phyloP scores from a whole-genome alignment of 2,113 vertebrate genomes.

The Chaetura pelagica region DNA sequence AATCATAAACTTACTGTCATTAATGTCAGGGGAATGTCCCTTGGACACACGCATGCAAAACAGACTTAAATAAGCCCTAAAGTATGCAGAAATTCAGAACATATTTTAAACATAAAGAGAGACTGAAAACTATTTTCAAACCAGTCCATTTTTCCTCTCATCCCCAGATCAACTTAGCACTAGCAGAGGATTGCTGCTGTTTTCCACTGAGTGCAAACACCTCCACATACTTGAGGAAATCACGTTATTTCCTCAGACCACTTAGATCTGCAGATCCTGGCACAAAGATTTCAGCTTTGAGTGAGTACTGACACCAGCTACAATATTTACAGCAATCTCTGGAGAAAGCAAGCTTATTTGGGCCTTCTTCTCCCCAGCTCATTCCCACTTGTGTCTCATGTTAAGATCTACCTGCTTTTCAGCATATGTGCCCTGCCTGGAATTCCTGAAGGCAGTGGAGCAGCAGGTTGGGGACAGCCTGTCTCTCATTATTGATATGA shows the following conservation, averaged over 20 bases:
- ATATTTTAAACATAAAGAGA: neutral
- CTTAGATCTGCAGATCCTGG: neutral
- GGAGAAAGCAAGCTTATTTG: neutral
- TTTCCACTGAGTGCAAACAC: neutral
- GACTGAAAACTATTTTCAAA: neutral
- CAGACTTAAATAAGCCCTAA: neutral
- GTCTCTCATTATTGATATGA: neutral
- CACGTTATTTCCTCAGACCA: neutral
- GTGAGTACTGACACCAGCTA: neutral
- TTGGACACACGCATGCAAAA: neutral
- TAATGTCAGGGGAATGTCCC: neutral
- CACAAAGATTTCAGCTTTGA: neutral
- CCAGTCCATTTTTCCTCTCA: neutral
- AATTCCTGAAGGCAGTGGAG: neutral
- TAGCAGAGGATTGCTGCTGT: neutral
- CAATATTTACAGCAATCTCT: neutral
- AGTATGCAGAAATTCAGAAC: neutral
- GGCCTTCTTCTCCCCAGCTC: neutral
- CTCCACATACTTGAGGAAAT: neutral
- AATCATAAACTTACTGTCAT: neutral
- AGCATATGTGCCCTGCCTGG: accelerated
- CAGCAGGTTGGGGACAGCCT: neutral
- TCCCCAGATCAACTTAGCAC: neutral
- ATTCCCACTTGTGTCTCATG: neutral
- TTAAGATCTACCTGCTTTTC: neutral